These are phyloP conservation scores for Tyrannus savana DNA, from an alignment of 2,113 vertebrate genomes.

Conservation along the genomic window DNA sequence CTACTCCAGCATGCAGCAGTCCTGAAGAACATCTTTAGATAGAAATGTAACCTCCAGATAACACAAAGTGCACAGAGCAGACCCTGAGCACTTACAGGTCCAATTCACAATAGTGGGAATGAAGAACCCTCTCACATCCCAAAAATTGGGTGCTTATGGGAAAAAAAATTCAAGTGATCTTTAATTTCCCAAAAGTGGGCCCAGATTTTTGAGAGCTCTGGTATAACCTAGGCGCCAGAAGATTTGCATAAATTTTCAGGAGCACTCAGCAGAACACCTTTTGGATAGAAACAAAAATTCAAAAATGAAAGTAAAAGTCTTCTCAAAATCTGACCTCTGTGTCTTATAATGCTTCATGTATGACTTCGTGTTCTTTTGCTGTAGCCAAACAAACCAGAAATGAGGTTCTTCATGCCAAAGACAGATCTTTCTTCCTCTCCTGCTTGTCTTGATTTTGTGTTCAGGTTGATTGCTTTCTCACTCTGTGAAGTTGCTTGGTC, in stretches of 20 bases:
- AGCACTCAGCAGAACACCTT: background rate
- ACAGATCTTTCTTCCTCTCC: background rate
- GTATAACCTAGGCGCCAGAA: background rate
- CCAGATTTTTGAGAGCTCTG: background rate
- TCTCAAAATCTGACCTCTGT: background rate
- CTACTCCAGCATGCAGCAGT: background rate
- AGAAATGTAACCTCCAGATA: background rate
- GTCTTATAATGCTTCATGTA: conserved; percentile 25
- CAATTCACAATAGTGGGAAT: background rate
- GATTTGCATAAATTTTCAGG: background rate
- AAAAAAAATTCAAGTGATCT: background rate
- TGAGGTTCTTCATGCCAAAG: background rate
- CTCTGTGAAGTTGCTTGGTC: background rate
- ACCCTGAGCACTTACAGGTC: background rate
- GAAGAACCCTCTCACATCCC: background rate
- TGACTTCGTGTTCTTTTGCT: background rate
- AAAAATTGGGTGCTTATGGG: background rate
- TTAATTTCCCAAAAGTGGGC: background rate
- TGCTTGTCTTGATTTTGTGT: background rate
- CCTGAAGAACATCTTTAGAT: background rate
- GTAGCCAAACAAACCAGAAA: background rate
- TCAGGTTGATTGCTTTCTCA: background rate
- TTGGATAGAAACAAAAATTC: background rate
- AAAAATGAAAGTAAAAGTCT: background rate
- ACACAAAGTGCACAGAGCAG: background rate